A percentile compares a stretch with the other conserved stretches of the same genome.
Evolutionary conservation across 2,797 vertebrate species (phyloP).

Genomic region (Bradypodion ventrale): DNA sequence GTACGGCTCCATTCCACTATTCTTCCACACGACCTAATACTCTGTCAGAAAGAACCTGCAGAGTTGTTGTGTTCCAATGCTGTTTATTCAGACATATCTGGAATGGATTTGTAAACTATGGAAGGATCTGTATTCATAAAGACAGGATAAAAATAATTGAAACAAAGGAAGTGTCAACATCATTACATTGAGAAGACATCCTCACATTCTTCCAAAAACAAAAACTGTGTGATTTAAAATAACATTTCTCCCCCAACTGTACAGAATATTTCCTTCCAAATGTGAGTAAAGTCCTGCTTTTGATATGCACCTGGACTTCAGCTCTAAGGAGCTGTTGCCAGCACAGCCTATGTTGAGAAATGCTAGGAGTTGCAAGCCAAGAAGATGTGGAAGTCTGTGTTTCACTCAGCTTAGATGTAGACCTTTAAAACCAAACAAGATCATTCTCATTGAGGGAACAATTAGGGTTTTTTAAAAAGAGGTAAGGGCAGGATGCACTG

Average conservation of each 20-base stretch:
- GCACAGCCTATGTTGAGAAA: no score
- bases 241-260: background rate
- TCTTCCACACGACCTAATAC: background rate
- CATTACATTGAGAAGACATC: no score
- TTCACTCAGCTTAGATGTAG: no score
- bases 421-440: background rate
- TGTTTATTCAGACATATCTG: background rate
- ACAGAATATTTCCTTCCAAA: background rate
- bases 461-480: background rate
- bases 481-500: background rate
- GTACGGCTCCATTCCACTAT: rapidly evolving
- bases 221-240: background rate
- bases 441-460: background rate
- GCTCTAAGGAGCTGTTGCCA: no score
- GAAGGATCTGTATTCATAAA: background rate
- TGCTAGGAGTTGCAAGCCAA: no score
- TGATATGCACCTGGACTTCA: no score
- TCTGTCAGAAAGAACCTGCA: background rate
- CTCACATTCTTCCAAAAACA: background rate
- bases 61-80: background rate
- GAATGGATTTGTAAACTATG: background rate
- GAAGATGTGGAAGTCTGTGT: no score
- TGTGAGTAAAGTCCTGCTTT: no score
- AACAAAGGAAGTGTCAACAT: background rate
- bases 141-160: background rate